phyloP scores from a whole-genome alignment of 2,797 vertebrate genomes.

The Malurus splendens region DNA sequence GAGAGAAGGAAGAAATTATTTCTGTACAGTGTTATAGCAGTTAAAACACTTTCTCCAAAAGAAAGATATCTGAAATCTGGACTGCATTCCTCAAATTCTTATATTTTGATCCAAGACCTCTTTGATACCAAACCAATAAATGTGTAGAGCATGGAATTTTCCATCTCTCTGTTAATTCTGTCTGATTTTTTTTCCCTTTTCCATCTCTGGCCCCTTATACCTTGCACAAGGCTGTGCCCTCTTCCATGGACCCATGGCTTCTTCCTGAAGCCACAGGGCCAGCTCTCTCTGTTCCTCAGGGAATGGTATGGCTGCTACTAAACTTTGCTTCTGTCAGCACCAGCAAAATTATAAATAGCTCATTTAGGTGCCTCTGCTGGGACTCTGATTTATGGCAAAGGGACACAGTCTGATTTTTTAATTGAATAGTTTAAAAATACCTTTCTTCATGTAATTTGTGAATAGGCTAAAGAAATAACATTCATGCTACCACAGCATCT shows the following conservation, averaged over 20 bases:
- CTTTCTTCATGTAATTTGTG: not conserved
- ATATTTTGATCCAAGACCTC: not conserved
- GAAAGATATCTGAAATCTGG: not conserved
- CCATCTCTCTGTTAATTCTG: not conserved
- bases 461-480: not conserved
- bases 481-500: not conserved
- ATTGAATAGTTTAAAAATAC: not conserved
- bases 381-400: not conserved
- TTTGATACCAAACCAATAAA: not conserved
- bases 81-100: not conserved
- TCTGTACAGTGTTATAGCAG: not conserved
- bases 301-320: not conserved
- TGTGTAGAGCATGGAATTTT: not conserved
- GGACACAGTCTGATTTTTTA: not conserved
- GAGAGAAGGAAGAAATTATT: not conserved
- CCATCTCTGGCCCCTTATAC: not conserved
- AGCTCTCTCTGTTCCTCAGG: not conserved
- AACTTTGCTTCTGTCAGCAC: not conserved
- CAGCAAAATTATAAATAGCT: not conserved
- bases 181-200: not conserved
- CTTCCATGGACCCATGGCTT: not conserved
- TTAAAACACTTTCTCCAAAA: not conserved
- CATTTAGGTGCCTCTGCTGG: not conserved
- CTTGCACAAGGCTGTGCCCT: not conserved
- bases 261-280: not conserved